Percentiles rank a stretch among this genome's conserved stretches.
Evolutionary conservation across 2,888 invertebrate genomes (phyloP).

Genomic region (Cosmia trapezina): DNA sequence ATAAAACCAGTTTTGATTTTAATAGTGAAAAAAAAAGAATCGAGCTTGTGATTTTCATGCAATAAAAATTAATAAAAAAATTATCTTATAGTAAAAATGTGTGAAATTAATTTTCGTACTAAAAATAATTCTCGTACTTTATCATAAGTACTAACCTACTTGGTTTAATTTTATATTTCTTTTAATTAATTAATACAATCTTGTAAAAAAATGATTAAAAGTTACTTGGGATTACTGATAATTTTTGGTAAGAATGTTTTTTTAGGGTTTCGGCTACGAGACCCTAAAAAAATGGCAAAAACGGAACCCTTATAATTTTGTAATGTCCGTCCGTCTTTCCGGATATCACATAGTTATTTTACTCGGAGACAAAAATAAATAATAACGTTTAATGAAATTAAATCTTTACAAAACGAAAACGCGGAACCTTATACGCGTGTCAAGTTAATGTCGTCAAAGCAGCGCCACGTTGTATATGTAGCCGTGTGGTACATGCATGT

Average conservation of each 20-base stretch:
- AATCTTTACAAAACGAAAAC: no score
- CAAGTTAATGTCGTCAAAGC: no score
- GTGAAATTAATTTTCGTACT: not conserved
- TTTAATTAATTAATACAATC: not conserved
- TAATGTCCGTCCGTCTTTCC: not conserved
- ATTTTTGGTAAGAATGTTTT: constrained; percentile 37
- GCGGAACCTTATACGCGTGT: no score
- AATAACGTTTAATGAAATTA: no score
- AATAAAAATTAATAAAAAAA: not conserved
- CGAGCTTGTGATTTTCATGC: not conserved
- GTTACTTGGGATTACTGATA: constrained; percentile 11
- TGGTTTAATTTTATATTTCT: not conserved
- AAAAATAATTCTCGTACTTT: not conserved
- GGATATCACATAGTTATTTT: not conserved
- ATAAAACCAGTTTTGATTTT: not conserved
- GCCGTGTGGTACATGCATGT: not conserved
- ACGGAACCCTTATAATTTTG: not conserved
- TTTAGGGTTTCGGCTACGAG: no score
- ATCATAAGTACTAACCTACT: not conserved
- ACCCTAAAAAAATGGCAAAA: no score
- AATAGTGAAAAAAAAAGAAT: not conserved
- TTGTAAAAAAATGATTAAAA: constrained; percentile 22
- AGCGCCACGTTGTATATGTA: no score
- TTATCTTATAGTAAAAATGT: not conserved
- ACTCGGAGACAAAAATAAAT: no score